Evolutionary conservation across 1,140 invertebrate genomes (phyloP), one percentile per base, ranked within the genome.

Genomic region (Polypedilum vanderplanki): DNA sequence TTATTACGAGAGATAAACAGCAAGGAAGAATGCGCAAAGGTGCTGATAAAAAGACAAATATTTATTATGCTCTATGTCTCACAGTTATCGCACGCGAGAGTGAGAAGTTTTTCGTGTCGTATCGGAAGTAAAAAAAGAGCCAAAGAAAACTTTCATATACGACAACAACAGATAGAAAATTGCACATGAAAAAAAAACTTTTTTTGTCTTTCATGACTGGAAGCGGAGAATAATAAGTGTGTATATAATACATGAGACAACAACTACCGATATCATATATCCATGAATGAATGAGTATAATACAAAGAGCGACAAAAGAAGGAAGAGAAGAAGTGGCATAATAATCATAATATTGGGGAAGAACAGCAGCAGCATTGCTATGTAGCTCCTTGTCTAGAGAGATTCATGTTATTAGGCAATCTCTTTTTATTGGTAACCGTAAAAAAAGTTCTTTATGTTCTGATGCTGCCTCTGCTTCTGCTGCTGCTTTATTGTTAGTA

Each of bases 381-480:
- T 8, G 46, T 1, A 67, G 64, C n/a, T 70, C 15, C 10, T 22
- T 18, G 20, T 18, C 65, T 70, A 70, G 5, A 22, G 65, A 70
- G 18, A 70, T 70, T 70, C 65, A 22, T 70, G 20, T 70, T 70
- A 70, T 70, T 70, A 70, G 20, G 65, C 65, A 70, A 70, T 70
- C 65, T 22, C 65, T 20, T 70, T 70, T 70, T 70, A 70, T 70
- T 70, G 18, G 20, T 22, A 18, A 70, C 65, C 65, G 65, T 70
- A 70, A 70, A 70, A 57, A 57, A 70, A 70, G 65, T 70, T 70
- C 65, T 70, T 70, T 70, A 70, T 70, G 65, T 18, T 70, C 17
- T 18, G n/a, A 18, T 70, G 65, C 18, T 18, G 65, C 17, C 18
- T 17, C 20, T 70, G 17, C 20, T 70, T 17, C 18, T 18, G 17